Evolutionary conservation across 1,140 invertebrate species (phyloP).

Genomic region (Bicyclus anynana): DNA sequence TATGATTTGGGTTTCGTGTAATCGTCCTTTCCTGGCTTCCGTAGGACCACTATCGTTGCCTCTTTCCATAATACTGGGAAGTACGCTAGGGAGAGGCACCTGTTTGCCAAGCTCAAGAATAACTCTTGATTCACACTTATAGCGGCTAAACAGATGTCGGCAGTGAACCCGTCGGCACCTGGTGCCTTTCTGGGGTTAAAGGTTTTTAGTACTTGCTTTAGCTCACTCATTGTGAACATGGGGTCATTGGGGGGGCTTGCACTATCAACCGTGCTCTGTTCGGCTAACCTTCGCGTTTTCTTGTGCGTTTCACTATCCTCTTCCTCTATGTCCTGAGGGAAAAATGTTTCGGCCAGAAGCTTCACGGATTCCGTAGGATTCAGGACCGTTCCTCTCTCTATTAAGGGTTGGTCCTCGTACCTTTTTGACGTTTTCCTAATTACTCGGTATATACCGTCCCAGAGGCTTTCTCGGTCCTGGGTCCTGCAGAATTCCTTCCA

Average conservation of each 20-base stretch:
- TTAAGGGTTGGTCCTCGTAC: constrained; percentile 17
- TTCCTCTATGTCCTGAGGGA: constrained; percentile 4
- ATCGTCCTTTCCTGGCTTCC: constrained; percentile 9
- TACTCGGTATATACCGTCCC: constrained; percentile 19
- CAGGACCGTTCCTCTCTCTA: neutral
- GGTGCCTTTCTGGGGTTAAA: constrained; percentile 23
- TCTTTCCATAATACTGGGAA: constrained; percentile 23
- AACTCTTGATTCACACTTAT: neutral
- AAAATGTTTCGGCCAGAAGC: constrained; percentile 27
- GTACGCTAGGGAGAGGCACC: neutral
- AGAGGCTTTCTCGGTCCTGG: constrained; percentile 24
- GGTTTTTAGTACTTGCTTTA: neutral
- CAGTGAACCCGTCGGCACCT: constrained; percentile 14
- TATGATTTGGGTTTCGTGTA: constrained; percentile 11
- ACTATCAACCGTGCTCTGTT: neutral
- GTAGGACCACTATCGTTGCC: constrained; percentile 5
- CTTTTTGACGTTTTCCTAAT: constrained; percentile 2
- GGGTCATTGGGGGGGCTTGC: neutral
- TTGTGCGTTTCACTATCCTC: constrained; percentile 11
- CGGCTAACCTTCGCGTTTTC: neutral
- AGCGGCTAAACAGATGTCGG: constrained; percentile 12
- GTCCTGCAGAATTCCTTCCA: constrained; percentile 28
- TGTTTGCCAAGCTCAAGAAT: neutral
- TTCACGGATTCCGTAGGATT: constrained; percentile 11
- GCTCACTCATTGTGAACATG: neutral